Evolutionary conservation across 2,888 invertebrate genomes (phyloP), one percentile per base, ranked within the genome.

Genomic region (Sinotaia quadrata): DNA sequence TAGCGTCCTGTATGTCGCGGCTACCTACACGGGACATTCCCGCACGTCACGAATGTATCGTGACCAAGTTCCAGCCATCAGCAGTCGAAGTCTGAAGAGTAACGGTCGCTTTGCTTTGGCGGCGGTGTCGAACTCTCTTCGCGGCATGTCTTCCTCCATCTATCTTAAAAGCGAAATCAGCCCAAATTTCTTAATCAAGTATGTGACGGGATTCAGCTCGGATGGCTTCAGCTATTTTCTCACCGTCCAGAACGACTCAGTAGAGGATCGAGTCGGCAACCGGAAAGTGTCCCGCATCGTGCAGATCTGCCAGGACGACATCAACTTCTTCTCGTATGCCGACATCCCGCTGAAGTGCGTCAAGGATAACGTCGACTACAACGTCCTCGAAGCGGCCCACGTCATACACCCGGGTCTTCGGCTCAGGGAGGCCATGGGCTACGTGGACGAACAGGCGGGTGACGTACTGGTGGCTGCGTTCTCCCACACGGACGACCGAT

Each of bases 331-430:
- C 89, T 98, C 97, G 15, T 98, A 98, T 88, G 97, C 97, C 24
- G 98, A 98, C 90, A 96, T 98, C 80, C 97, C 98, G 10, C 93
- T 98, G 87, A 95, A 96, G 81, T 98, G 98, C 88, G 94, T 93
- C 3, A 70, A 71, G n/a, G 75, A 78, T 54, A 71, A 73, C 41
- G 72, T 74, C 59, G 75, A 80, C 66, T 98, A 96, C 88, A 97
- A 97, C 89, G 91, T 97, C 65, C 94, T 97, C 7, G 96, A 96
- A 87, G 96, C 98, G 37, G 97, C 96, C 0, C 96, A 94, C 87
- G 93, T 97, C 37, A 96, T 96, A 36, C 95, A 94, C 88, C 95
- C 98, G 0, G 97, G 97, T 37, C 95, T 95, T 12, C 95, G 96
- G 82, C 90, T 98, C 74, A 96, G 97, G 24, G 92, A 93, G 72